These are phyloP conservation scores for Azemiops feae DNA, from an alignment of 2,113 vertebrate species.

Conservation along the genomic window DNA sequence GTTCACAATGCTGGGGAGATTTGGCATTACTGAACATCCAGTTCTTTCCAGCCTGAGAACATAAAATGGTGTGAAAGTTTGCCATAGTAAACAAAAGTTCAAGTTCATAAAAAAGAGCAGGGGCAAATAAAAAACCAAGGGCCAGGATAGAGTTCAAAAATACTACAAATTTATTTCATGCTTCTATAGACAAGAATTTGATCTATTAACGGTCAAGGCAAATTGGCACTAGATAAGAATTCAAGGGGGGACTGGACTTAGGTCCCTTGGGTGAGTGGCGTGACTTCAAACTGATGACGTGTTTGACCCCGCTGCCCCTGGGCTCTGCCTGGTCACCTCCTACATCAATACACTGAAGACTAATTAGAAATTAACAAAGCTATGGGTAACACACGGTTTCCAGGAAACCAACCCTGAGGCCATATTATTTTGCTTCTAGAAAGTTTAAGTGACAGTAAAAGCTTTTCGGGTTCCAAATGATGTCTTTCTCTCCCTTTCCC, in stretches of 20 bases:
- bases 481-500: too few species aligned
- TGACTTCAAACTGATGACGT: neutral
- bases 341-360: too few species aligned
- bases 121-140: too few species aligned
- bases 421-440: too few species aligned
- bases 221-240: neutral
- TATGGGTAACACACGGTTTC: too few species aligned
- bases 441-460: too few species aligned
- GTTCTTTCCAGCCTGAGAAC: constrained; percentile 90
- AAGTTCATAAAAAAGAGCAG: neutral
- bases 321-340: too few species aligned
- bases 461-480: too few species aligned
- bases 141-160: neutral
- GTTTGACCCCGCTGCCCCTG: neutral
- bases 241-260: neutral
- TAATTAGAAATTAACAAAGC: too few species aligned
- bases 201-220: neutral
- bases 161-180: neutral
- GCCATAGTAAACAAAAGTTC: neutral
- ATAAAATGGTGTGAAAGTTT: neutral
- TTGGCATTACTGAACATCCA: constrained; percentile 99
- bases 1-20: constrained; percentile 85
- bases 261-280: neutral
- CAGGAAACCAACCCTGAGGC: too few species aligned
- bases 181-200: neutral